Evolutionary conservation across 1,140 invertebrate species (phyloP), one percentile per base, ranked within the genome.

Genomic region (Penaeus chinensis): DNA sequence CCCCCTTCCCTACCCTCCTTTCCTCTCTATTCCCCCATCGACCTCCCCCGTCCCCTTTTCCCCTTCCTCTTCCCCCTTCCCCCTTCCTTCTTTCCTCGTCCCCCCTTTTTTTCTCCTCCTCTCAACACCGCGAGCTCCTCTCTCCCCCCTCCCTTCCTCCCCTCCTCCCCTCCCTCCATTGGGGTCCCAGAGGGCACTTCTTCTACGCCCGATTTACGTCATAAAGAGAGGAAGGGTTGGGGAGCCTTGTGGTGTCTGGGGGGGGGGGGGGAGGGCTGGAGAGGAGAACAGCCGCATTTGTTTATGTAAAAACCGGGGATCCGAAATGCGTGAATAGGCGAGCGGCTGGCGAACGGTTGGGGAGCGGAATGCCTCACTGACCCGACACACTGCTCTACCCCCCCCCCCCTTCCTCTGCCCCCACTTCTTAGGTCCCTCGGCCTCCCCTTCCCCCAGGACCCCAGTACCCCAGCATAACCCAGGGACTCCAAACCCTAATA

Each of bases 261-360:
- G 19, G 32, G 47, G 80, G 11, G 62, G 11, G 27, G 27, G 66
- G 47, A 63, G 63, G 66, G 63, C 61, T 61, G 18, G 19, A 42
- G 47, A 61, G 63, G 63, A 27, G 27, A 62, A 20, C 27, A 19
- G 61, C 47, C 42, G 60, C 83, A 85, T 85, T 85, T 85, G 83
- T 85, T 85, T 85, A 85, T 85, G 83, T 76, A 78, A 84, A 85
- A 85, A 85, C 83, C 78, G 69, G 74, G 83, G 83, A n/a, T 32
- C 18, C 24, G 71, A 24, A 19, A 76, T 47, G 19, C 24, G 32
- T 47, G 54, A 85, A 77, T 32, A 61, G 83, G 22, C 24, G 60
- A 61, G 74, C 74, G 60, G 83, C 32, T 24, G 61, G 78, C 74
- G 83, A 71, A 47, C 47, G 47, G 47, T 47, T 85, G 76, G 83